Evolutionary conservation across 2,113 vertebrate genomes (phyloP).

Genomic region (Bos javanicus): DNA sequence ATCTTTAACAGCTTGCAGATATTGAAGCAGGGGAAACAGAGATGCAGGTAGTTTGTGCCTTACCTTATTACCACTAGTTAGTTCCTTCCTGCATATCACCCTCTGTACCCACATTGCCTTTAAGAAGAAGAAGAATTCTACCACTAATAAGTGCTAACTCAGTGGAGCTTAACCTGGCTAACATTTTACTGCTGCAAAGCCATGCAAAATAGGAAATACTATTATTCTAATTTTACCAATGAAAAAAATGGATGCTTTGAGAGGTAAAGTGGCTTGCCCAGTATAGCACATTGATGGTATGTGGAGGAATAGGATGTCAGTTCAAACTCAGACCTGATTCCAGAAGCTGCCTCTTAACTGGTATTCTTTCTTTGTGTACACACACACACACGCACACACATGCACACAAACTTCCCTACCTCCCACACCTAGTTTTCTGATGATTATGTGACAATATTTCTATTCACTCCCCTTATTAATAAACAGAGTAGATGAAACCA

Average conservation of each 20-base stretch:
- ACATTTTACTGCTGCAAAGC: background rate
- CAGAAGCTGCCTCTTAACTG: background rate
- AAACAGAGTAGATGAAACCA: background rate
- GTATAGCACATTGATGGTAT: background rate
- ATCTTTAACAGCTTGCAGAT: background rate
- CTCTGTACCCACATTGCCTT: background rate
- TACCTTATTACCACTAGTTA: background rate
- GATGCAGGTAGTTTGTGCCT: background rate
- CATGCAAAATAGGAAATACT: background rate
- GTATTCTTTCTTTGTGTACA: background rate
- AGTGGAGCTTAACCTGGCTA: background rate
- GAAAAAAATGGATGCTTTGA: background rate
- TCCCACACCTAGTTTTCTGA: background rate
- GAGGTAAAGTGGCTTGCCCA: background rate
- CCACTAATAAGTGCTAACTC: background rate
- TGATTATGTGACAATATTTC: background rate
- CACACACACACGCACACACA: rapidly evolving
- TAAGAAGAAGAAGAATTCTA: background rate
- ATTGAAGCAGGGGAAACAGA: background rate
- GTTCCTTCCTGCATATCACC: background rate
- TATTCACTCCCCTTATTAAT: background rate
- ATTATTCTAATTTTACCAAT: background rate
- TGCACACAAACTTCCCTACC: background rate
- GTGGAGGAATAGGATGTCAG: background rate
- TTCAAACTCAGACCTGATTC: background rate